Base-by-base conservation (phyloP, 1,140 invertebrate species). In the Drosophila cardini region DNA sequence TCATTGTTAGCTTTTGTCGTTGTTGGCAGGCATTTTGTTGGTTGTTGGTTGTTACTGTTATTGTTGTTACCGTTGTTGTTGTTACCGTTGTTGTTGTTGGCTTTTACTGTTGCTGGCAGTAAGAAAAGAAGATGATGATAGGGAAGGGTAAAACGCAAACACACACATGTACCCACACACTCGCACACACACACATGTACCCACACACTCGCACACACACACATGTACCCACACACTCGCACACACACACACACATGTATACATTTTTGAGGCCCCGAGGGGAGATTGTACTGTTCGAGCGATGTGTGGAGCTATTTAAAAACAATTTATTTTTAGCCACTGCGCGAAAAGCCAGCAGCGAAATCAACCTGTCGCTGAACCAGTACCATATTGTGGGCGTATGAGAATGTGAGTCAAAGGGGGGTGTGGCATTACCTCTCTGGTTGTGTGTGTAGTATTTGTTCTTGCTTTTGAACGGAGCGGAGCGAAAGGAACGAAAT, bases 281-380 rank as follows among this genome's bases (percentile, higher is more conserved):
- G 43, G 40, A 64, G 34, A 48, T 21, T 32, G 56, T 30, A 42
- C 34, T 43, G 43, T 42, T 70, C 61, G 67, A 86, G 75, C 71
- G 67, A 70, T 72, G 82, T 74, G 82, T 64, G 64, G 60, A 86
- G 82, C 82, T 86, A 86, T 86, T 86, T 86, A 81, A 86, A 86
- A 86, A 86, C 82, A 86, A 86, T 86, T 86, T 86, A 86, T 86
- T 86, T 85, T 86, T 81, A 86, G 78, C 78, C 85, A 83, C 63
- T 76, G 74, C 81, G 74, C 81, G 52, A 34, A 64, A 64, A 56
- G 76, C 80, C 80, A 78, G 63, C 30, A 52, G 80, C 75, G 62
- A 83, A 83, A 64, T 71, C 75, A 78, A 79, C 80, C 80, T 83
- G 76, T 79, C 80, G 71, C 68, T 46, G 43, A 42, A 26, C 18